Percentiles rank a stretch among this genome's conserved stretches.
Conservation (phyloP, 2,113 vertebrate species). For the Lagopus muta region DNA sequence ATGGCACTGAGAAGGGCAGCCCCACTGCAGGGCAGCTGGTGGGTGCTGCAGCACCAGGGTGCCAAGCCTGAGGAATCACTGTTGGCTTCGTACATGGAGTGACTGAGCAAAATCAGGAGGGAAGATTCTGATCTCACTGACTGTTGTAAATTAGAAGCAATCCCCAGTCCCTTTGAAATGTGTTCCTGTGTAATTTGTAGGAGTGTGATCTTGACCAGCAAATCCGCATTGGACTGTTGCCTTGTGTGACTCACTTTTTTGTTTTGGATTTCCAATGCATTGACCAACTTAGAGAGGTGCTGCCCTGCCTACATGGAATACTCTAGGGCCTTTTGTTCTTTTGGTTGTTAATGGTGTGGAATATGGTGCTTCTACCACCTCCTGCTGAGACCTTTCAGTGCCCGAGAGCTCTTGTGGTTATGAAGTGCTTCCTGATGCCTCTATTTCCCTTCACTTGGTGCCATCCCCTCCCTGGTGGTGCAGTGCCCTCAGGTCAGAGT, state of each 20-base stretch:
- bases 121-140: neutral
- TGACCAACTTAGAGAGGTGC: neutral
- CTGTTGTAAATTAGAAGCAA: neutral
- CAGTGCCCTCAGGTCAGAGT: neutral
- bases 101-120: conserved; percentile 15
- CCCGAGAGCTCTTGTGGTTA: neutral
- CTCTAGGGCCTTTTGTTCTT: conserved; percentile 20
- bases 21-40: neutral
- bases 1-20: neutral
- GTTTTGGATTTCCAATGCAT: neutral
- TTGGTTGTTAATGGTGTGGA: neutral
- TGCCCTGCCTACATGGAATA: neutral
- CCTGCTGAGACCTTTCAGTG: neutral
- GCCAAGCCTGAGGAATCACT: neutral
- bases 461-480: neutral
- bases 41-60: neutral
- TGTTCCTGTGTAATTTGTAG: neutral
- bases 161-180: neutral
- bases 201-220: neutral
- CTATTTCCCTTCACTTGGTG: neutral
- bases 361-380: conserved; percentile 40
- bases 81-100: neutral
- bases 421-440: conserved; percentile 16
- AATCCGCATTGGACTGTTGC: neutral
- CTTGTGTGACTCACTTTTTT: neutral